Evolutionary conservation across 2,888 invertebrate species (phyloP).

Genomic region (Eupithecia exiguata): DNA sequence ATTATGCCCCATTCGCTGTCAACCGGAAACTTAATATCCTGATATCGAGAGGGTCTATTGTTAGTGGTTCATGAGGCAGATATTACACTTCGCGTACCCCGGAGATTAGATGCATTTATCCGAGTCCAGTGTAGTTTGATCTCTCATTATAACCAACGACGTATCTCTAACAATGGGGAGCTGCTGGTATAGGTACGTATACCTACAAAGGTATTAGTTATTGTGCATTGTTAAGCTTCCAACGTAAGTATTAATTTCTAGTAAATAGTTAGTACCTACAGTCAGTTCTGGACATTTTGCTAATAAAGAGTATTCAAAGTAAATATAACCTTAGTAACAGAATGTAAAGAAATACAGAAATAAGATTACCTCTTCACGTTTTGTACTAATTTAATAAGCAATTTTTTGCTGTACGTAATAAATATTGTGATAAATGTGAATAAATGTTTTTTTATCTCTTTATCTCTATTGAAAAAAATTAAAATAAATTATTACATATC

Average conservation of each 20-base stretch:
- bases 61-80: constrained; percentile 52
- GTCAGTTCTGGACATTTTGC: no score
- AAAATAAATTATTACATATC: no score
- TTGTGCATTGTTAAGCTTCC: background rate
- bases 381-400: no score
- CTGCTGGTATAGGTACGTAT: background rate
- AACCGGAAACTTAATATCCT: constrained; percentile 75
- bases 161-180: background rate
- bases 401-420: no score
- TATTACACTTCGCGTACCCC: constrained; percentile 50
- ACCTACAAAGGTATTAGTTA: background rate
- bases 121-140: constrained; percentile 29
- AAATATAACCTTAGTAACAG: no score
- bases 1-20: constrained; percentile 53
- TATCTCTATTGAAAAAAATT: no score
- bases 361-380: no score
- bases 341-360: no score
- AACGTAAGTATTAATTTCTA: background rate
- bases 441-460: no score
- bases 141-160: constrained; percentile 28
- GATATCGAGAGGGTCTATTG: constrained; percentile 72
- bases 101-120: constrained; percentile 41
- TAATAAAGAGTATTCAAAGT: no score
- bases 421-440: no score
- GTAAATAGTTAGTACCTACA: background rate